These are phyloP conservation scores for Nephotettix cincticeps DNA, from an alignment of 1,140 invertebrate genomes.

Conservation along the genomic window DNA sequence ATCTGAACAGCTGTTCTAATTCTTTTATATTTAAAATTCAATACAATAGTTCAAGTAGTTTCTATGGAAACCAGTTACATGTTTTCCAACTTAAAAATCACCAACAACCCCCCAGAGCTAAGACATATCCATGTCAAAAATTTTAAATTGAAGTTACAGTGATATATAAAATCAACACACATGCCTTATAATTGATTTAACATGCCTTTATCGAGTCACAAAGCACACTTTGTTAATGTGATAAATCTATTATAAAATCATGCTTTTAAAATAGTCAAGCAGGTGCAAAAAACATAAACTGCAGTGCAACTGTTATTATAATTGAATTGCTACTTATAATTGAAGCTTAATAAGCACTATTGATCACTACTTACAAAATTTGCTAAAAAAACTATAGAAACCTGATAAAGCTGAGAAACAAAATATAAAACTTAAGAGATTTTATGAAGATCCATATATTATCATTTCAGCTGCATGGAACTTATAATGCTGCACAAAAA, in stretches of 20 bases:
- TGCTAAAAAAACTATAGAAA: too few relatives aligned
- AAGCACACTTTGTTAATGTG: background rate
- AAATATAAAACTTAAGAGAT: too few relatives aligned
- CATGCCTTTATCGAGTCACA: background rate
- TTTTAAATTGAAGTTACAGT: too few relatives aligned
- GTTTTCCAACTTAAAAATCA: too few relatives aligned
- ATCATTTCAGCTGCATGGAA: background rate
- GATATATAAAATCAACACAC: background rate
- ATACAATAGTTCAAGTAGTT: too few relatives aligned
- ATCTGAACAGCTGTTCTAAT: too few relatives aligned
- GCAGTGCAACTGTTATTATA: background rate
- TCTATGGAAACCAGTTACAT: too few relatives aligned
- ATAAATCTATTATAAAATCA: background rate
- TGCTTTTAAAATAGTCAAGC: background rate
- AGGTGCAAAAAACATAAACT: background rate
- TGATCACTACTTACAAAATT: too few relatives aligned
- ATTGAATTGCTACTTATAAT: constrained; percentile 4
- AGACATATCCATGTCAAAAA: too few relatives aligned
- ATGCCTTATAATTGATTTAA: background rate
- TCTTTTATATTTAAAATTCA: too few relatives aligned
- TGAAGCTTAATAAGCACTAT: background rate
- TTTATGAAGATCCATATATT: background rate
- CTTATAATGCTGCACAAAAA: background rate
- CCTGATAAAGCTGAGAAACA: too few relatives aligned
- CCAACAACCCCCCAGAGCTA: too few relatives aligned